Percentiles rank a stretch among this genome's conserved stretches.
Evolutionary conservation across 2,888 invertebrate genomes (phyloP).

Genomic region (Tillus elongatus): DNA sequence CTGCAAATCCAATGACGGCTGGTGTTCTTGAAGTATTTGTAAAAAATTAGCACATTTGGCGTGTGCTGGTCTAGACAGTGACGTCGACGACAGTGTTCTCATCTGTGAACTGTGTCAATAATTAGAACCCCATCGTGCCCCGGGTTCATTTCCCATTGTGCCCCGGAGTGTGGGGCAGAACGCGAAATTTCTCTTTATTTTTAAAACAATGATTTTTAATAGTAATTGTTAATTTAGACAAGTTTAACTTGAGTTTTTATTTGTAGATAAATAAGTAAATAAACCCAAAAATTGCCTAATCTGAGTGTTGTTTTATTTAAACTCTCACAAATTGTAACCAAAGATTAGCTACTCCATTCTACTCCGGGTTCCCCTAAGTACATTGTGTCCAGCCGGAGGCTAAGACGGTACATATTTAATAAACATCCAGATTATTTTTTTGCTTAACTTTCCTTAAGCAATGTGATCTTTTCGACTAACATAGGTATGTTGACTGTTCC

Average conservation of each 20-base stretch:
- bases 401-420: too few relatives aligned
- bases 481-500: too few relatives aligned
- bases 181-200: too few relatives aligned
- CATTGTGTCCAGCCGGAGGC: too few relatives aligned
- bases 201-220: too few relatives aligned
- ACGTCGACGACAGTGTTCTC: background rate
- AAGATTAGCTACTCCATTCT: background rate
- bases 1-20: background rate
- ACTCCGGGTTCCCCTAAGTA: slow-evolving; percentile 3
- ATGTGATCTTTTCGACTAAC: too few relatives aligned
- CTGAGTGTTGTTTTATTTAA: background rate
- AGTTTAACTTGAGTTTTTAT: background rate
- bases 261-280: background rate
- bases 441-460: too few relatives aligned
- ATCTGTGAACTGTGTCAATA: slow-evolving; percentile 1
- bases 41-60: background rate
- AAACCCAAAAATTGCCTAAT: background rate
- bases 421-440: too few relatives aligned
- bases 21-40: background rate
- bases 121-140: background rate
- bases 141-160: too few relatives aligned
- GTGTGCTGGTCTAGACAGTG: background rate
- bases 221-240: too few relatives aligned
- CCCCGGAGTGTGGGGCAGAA: too few relatives aligned
- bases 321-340: background rate